Conservation (phyloP, 2,888 invertebrate species). For the Meliscaeva auricollis region DNA sequence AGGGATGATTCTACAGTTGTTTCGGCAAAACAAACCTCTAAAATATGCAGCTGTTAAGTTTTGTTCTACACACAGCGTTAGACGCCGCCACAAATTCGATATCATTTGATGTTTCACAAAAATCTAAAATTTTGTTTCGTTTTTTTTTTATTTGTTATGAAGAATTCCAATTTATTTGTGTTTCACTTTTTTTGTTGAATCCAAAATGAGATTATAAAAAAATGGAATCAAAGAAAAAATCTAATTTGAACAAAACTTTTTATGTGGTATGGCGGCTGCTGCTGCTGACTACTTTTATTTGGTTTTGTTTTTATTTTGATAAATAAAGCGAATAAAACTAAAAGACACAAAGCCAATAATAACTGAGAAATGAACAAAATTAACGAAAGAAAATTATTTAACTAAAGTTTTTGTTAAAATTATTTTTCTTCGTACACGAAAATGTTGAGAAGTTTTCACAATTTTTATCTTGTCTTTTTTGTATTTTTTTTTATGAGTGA, state of each 20-base stretch:
- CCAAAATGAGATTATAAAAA: background rate
- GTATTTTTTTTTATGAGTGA: constrained; percentile 2
- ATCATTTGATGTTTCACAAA: constrained; percentile 83
- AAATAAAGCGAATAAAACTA: constrained; percentile 63
- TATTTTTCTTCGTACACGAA: constrained; percentile 67
- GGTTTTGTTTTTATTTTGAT: constrained; percentile 17
- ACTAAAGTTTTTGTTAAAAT: constrained; percentile 29
- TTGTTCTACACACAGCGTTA: constrained; percentile 87
- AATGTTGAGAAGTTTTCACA: constrained; percentile 60
- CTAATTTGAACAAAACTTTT: background rate
- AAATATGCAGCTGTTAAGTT: constrained; percentile 88
- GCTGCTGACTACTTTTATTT: constrained; percentile 36
- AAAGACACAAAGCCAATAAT: constrained; percentile 42
- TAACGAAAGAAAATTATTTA: constrained; percentile 45
- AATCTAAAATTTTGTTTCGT: constrained; percentile 10
- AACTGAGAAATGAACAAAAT: constrained; percentile 17
- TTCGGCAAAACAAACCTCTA: constrained; percentile 85
- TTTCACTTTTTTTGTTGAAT: constrained; percentile 12
- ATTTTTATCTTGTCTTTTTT: constrained; percentile 2
- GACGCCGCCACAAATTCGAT: constrained; percentile 86
- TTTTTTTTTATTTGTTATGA: background rate
- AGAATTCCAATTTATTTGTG: constrained; percentile 11
- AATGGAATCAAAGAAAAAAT: constrained; percentile 14
- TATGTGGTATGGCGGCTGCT: constrained; percentile 40
- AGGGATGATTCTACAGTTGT: constrained; percentile 26